A percentile compares a stretch with the other conserved stretches of the same genome.
These are phyloP conservation scores for Prionailurus bengalensis DNA, from an alignment of 2,113 vertebrate species.

Conservation along the genomic window DNA sequence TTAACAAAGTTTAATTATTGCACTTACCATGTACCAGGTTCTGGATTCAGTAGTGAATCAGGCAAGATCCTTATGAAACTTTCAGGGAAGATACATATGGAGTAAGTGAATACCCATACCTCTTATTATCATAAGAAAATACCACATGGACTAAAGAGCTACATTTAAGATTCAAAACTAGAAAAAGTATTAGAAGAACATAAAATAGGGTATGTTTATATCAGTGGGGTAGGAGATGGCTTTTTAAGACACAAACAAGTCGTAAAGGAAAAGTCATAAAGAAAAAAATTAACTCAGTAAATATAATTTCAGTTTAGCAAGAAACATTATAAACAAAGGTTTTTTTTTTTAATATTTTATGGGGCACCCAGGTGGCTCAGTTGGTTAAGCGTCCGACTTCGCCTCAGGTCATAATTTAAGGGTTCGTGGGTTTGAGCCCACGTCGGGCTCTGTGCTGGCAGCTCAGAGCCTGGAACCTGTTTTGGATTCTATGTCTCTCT, in stretches of 20 bases:
- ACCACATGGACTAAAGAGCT: neutral
- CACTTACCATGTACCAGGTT: neutral
- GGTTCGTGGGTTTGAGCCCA: too few species aligned
- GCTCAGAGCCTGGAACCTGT: too few species aligned
- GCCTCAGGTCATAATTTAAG: too few species aligned
- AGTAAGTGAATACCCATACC: neutral
- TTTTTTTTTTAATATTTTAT: neutral
- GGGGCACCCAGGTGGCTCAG: neutral
- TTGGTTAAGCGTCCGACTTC: neutral
- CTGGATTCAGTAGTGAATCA: conserved; percentile 14
- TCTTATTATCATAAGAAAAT: conserved; percentile 11
- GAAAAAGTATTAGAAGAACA: conserved; percentile 32
- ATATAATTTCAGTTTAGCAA: neutral
- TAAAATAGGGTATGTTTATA: conserved; percentile 25
- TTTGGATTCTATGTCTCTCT: too few species aligned
- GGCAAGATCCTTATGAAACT: conserved; percentile 11
- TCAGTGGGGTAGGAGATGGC: neutral
- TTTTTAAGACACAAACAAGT: conserved; percentile 48
- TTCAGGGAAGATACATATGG: neutral
- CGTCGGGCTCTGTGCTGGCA: too few species aligned
- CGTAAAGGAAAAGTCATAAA: neutral
- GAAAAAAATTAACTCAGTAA: conserved; percentile 41
- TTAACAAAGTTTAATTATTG: conserved; percentile 22
- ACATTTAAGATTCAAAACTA: conserved; percentile 37
- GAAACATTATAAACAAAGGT: conserved; percentile 15